A percentile compares a stretch with the other conserved stretches of the same genome.
Conservation (phyloP, 2,888 invertebrate species). For the Cosmia trapezina region DNA sequence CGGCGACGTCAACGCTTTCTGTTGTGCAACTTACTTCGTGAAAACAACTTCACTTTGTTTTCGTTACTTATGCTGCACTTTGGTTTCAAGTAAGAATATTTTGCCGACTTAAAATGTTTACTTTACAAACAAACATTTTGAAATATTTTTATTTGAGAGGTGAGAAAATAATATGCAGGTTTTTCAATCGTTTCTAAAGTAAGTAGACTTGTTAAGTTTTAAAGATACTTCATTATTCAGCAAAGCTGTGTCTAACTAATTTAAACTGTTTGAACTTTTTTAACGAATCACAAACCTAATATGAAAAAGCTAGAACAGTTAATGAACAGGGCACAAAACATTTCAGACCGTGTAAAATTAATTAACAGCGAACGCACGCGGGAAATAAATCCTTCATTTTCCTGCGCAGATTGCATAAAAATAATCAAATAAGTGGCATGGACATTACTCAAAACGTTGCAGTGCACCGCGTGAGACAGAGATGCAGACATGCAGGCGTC, state of each 20-base stretch:
- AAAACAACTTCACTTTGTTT: constrained; percentile 60
- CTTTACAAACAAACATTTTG: constrained; percentile 7
- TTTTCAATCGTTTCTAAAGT: background rate
- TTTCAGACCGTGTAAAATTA: constrained; percentile 80
- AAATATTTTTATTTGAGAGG: background rate
- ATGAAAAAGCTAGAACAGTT: constrained; percentile 38
- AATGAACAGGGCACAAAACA: constrained; percentile 61
- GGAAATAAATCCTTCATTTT: constrained; percentile 88
- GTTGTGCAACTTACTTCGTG: constrained; percentile 58
- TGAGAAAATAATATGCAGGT: background rate
- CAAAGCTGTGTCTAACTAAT: background rate
- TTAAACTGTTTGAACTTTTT: constrained; percentile 30
- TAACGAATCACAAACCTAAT: constrained; percentile 33
- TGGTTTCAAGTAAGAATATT: constrained; percentile 26
- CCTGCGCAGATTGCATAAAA: constrained; percentile 89
- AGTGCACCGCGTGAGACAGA: constrained; percentile 77
- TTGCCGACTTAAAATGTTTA: constrained; percentile 4
- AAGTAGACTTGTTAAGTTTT: background rate
- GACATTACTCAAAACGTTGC: constrained; percentile 87
- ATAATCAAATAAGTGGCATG: constrained; percentile 90
- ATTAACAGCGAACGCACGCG: constrained; percentile 84
- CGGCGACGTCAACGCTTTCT: constrained; percentile 69
- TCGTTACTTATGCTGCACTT: constrained; percentile 48
- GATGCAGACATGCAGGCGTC: constrained; percentile 68
- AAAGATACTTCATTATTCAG: background rate